These are phyloP conservation scores for Tetramorium simillimum DNA, from an alignment of 1,140 invertebrate species.

Conservation along the genomic window DNA sequence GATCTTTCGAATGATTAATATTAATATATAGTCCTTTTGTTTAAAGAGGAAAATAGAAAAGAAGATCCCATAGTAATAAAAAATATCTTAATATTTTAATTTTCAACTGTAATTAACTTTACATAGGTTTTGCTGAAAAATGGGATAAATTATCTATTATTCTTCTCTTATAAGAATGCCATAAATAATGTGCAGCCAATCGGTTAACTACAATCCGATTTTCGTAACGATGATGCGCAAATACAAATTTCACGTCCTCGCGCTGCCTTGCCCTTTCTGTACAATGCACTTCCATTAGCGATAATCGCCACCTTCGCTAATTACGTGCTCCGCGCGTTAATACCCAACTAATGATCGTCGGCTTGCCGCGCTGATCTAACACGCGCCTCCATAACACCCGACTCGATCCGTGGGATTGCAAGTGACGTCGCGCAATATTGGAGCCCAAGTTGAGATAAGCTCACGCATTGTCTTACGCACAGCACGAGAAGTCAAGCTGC, in stretches of 20 bases:
- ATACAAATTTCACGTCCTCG: conserved; percentile 28
- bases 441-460: conserved; percentile 24
- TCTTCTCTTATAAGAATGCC: neutral
- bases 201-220: conserved; percentile 24
- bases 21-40: neutral
- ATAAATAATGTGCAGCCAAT: neutral
- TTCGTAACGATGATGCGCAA: neutral
- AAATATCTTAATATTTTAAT: neutral
- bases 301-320: conserved; percentile 40
- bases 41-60: neutral
- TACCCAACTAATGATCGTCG: conserved; percentile 13
- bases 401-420: conserved; percentile 5
- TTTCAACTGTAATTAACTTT: neutral
- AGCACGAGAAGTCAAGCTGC: conserved; percentile 23
- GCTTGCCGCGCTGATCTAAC: conserved; percentile 10
- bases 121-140: neutral
- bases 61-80: neutral
- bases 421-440: neutral
- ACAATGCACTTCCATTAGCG: conserved; percentile 43
- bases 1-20: neutral
- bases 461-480: conserved; percentile 39
- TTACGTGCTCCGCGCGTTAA: conserved; percentile 33
- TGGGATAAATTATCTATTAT: neutral
- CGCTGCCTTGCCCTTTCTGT: conserved; percentile 9
- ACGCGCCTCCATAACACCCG: conserved; percentile 9